These are phyloP conservation scores for Dermochelys coriacea DNA, from an alignment of 2,797 vertebrate species.

Conservation along the genomic window DNA sequence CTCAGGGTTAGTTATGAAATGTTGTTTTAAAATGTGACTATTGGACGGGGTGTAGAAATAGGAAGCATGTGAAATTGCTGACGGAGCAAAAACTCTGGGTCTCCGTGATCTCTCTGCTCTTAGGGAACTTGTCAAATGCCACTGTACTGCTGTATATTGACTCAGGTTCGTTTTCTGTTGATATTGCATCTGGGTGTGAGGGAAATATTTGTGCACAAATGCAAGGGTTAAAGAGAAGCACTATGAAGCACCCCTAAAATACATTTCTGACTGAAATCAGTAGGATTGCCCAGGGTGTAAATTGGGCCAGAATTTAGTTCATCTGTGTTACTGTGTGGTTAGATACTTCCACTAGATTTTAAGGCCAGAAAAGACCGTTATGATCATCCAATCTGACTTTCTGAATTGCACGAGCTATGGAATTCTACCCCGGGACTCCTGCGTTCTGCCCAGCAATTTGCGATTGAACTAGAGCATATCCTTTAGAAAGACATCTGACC, in stretches of 20 bases:
- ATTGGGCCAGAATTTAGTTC: background rate
- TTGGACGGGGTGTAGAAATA: background rate
- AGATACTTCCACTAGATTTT: background rate
- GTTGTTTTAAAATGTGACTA: background rate
- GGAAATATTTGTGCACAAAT: background rate
- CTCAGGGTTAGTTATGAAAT: background rate
- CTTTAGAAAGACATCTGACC: background rate
- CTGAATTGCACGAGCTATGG: background rate
- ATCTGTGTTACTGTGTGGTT: background rate
- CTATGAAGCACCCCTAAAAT: background rate
- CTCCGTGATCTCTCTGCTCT: background rate
- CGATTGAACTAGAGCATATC: background rate
- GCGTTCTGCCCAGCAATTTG: background rate
- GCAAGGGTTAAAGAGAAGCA: background rate
- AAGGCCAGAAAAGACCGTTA: background rate
- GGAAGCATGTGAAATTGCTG: background rate
- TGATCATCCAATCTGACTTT: background rate
- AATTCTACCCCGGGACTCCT: background rate
- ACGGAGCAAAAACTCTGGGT: background rate
- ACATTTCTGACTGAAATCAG: background rate
- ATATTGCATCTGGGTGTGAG: background rate
- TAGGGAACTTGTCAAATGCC: background rate
- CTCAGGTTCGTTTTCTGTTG: background rate
- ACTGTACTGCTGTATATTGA: background rate
- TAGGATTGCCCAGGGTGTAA: background rate